Evolutionary conservation across 2,797 vertebrate species (phyloP).

Genomic region (Alca torda): DNA sequence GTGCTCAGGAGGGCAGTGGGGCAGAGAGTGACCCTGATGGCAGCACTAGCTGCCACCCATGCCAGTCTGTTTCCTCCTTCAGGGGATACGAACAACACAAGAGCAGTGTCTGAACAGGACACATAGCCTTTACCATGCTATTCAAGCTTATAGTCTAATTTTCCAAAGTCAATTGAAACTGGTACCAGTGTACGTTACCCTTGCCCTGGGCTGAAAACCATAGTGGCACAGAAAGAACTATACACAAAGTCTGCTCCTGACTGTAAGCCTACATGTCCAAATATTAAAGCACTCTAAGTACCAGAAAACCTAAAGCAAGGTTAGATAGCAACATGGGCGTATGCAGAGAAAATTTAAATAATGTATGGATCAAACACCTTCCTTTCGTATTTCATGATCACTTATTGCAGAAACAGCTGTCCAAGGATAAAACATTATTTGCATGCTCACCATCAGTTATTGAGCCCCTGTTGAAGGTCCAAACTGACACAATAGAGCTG

Average conservation of each 20-base stretch:
- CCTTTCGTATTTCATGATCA: background rate
- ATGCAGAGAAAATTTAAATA: background rate
- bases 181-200: fast-evolving
- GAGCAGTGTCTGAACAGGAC: background rate
- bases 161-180: background rate
- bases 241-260: background rate
- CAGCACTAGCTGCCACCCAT: background rate
- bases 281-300: background rate
- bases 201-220: background rate
- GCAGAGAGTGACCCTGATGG: background rate
- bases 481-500: background rate
- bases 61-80: background rate
- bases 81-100: background rate
- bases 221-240: background rate
- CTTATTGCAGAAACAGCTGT: background rate
- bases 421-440: background rate
- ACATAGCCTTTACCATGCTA: background rate
- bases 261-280: background rate
- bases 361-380: background rate
- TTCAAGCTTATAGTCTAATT: background rate
- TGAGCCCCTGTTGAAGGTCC: background rate
- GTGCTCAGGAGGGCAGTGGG: background rate
- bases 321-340: fast-evolving
- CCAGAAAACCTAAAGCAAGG: background rate
- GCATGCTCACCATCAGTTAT: background rate